These are phyloP conservation scores for Cheiracanthium punctorium DNA, from an alignment of 2,888 invertebrate species.

Conservation along the genomic window DNA sequence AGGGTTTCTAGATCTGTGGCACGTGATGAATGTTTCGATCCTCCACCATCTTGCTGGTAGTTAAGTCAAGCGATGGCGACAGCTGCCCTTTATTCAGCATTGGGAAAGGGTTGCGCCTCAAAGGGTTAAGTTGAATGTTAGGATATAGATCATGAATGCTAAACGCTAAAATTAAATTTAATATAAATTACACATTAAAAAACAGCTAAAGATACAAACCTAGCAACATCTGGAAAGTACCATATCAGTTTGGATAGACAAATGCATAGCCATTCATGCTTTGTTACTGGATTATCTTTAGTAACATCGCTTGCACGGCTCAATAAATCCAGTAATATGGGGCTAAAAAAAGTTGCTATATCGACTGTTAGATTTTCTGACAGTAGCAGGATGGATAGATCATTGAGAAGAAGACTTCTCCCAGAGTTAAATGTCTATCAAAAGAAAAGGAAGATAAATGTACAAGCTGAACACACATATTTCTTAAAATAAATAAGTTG, in stretches of 20 bases:
- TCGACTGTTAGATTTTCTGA: slow-evolving; percentile 32
- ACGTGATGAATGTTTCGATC: no score
- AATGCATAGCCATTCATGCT: slow-evolving; percentile 50
- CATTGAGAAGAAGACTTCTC: background rate
- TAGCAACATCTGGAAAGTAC: slow-evolving; percentile 43
- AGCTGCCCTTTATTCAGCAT: no score
- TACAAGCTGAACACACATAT: no score
- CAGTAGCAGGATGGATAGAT: slow-evolving; percentile 20
- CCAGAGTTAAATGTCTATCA: background rate
- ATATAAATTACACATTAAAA: no score
- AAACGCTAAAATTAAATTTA: no score
- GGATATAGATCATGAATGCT: no score
- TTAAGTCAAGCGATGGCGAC: no score
- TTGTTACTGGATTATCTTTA: background rate
- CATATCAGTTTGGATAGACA: slow-evolving; percentile 54
- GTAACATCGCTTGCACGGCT: background rate
- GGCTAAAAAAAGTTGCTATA: slow-evolving; percentile 45
- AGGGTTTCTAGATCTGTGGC: no score
- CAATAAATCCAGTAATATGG: slow-evolving; percentile 49
- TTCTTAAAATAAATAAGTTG: no score
- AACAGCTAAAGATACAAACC: slow-evolving; percentile 22
- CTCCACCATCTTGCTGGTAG: no score
- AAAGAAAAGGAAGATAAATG: background rate
- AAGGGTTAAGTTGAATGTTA: no score
- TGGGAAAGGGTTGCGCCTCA: no score